Conservation (phyloP, 2,888 invertebrate species). For the Craniophora ligustri region DNA sequence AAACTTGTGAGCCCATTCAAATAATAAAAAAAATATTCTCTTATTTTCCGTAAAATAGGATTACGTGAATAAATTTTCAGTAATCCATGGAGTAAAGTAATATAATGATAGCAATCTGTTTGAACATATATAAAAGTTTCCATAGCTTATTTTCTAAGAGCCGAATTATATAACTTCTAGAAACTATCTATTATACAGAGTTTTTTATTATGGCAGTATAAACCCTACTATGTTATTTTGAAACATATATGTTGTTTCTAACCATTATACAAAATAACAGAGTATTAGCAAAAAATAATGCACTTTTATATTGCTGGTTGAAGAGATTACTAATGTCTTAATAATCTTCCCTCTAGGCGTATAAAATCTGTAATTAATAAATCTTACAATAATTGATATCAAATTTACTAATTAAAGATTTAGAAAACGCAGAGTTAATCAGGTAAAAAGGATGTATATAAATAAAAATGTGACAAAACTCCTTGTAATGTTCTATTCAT, state of each 20-base stretch:
- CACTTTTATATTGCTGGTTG: constrained; percentile 15
- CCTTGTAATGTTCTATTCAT: neutral
- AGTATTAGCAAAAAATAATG: constrained; percentile 20
- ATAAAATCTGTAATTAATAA: neutral
- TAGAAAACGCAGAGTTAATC: neutral
- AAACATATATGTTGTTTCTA: neutral
- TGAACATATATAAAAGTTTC: too few relatives aligned
- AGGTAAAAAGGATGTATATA: neutral
- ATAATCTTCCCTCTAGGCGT: neutral
- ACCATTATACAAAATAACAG: neutral
- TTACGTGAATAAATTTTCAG: too few relatives aligned
- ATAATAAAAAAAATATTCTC: too few relatives aligned
- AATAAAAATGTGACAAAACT: constrained; percentile 1
- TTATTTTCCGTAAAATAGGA: too few relatives aligned
- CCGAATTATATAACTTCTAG: neutral
- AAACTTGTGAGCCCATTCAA: too few relatives aligned
- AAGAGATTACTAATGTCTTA: constrained; percentile 1
- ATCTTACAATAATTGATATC: too few relatives aligned
- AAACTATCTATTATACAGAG: too few relatives aligned
- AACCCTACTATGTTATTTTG: constrained; percentile 2
- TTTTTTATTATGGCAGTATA: constrained; percentile 9
- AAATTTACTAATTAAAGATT: neutral
- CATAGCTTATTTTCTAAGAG: neutral
- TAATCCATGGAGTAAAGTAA: too few relatives aligned
- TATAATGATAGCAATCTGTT: too few relatives aligned